Evolutionary conservation across 2,888 invertebrate genomes (phyloP), one percentile per base, ranked within the genome.

Genomic region (Formica aserva): DNA sequence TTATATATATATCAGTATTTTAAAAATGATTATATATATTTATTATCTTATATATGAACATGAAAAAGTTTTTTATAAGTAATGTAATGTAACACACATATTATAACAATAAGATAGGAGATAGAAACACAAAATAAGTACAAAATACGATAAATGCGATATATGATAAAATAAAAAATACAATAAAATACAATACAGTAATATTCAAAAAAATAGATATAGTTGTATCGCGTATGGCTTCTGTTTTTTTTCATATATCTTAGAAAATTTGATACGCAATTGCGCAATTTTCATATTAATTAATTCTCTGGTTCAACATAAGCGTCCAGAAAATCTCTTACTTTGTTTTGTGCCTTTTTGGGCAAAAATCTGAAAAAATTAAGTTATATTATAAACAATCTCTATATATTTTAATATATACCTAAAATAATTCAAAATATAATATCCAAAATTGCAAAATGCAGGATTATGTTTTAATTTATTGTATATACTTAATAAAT

Each of bases 301-400:
- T 84, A 77, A 15, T 1, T 15, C 0, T 74, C 48, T 52, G 96
- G 95, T 60, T 97, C 96, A 3, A 97, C 95, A 29, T 97, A 97
- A 13, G 96, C 95, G 89, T 96, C 97, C 45, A 97, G 88, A 92
- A 97, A 97, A 92, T 97, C 97, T 91, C 95, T 96, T 1, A 97
- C 85, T 87, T 95, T 94, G 8, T 95, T 90, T 55, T 95, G 95
- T 6, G 96, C 96, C 83, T 95, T 95, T 60, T 94, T 94, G 0
- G 97, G 97, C 29, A 97, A 92, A 35, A 95, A 89, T 91, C 97
- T 96, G 93, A 95, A 96, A 87, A 77, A 77, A 67, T 67, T 67
- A 29, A 15, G 57, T 35, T 15, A 38, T 85, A 78, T 60, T 38
- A 1, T 35, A 32, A 85, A 78, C 74, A n/a, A 41, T 29, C 18